Conservation (phyloP, 2,113 vertebrate species). For the Callospermophilus lateralis region DNA sequence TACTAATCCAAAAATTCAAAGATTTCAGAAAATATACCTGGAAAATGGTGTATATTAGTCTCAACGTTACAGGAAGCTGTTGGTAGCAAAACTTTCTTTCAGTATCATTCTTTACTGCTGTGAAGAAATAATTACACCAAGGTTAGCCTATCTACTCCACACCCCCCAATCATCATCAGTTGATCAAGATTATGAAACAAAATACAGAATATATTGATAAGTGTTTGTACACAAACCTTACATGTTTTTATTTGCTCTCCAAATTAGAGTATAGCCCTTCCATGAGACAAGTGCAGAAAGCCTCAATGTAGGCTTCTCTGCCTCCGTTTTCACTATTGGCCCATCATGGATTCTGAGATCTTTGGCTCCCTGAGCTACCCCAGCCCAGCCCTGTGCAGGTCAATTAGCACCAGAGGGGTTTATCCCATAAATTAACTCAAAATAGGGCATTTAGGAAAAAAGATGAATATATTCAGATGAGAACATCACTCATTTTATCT, state of each 20-base stretch:
- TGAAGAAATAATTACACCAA: constrained; percentile 80
- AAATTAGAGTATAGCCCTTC: neutral
- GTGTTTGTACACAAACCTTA: neutral
- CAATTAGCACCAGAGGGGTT: neutral
- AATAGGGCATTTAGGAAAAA: neutral
- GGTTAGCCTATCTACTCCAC: constrained; percentile 42
- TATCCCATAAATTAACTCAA: neutral
- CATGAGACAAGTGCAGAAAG: neutral
- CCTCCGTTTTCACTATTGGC: neutral
- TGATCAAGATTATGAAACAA: constrained; percentile 15
- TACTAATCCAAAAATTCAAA: constrained; percentile 52
- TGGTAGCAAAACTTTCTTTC: constrained; percentile 97
- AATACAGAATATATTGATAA: neutral
- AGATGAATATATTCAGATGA: neutral
- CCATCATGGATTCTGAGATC: neutral
- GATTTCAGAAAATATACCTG: constrained; percentile 91
- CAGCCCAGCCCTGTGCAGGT: neutral
- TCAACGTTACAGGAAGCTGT: constrained; percentile 96
- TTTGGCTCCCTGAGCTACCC: neutral
- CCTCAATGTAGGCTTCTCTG: neutral
- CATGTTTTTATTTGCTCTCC: neutral
- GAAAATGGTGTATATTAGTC: constrained; percentile 97
- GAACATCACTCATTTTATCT: neutral
- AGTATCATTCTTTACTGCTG: constrained; percentile 95
- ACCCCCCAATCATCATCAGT: neutral